Conservation (phyloP, 2,888 invertebrate genomes). For the Apamea sordens region DNA sequence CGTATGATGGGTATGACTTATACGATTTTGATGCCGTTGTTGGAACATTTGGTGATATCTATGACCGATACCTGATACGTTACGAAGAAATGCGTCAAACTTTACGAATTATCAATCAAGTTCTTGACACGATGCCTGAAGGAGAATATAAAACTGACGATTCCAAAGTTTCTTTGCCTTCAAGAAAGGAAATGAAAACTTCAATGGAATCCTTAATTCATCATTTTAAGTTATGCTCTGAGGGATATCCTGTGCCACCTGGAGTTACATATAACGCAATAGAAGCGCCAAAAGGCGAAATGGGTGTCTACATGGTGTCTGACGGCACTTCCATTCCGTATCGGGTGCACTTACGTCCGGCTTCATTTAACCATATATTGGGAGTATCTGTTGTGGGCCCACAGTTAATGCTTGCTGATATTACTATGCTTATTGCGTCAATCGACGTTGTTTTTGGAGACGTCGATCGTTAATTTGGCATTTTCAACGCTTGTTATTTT, state of each 20-base stretch:
- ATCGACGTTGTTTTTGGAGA: constrained; percentile 92
- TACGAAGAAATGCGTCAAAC: constrained; percentile 94
- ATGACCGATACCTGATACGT: constrained; percentile 94
- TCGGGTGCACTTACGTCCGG: constrained; percentile 91
- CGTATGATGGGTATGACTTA: constrained; percentile 95
- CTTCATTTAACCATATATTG: constrained; percentile 91
- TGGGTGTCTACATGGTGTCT: constrained; percentile 96
- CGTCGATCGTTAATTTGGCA: constrained; percentile 87
- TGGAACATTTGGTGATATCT: constrained; percentile 95
- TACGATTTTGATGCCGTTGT: constrained; percentile 96
- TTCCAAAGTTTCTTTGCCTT: constrained; percentile 94
- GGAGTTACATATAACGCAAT: constrained; percentile 94
- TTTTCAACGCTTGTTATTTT: background rate
- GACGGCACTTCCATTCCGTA: constrained; percentile 95
- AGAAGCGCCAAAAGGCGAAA: constrained; percentile 96
- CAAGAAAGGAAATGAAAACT: constrained; percentile 95
- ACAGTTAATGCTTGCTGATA: constrained; percentile 93
- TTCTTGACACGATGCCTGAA: constrained; percentile 95
- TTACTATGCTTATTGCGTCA: constrained; percentile 94
- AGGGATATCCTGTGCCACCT: constrained; percentile 96
- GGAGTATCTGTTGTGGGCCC: constrained; percentile 91
- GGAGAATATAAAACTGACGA: constrained; percentile 95
- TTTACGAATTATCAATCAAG: constrained; percentile 94
- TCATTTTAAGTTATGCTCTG: constrained; percentile 96
- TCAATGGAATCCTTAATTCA: constrained; percentile 97